phyloP scores from a whole-genome alignment of 37 sponge, comb jelly and placozoan species.

The Tethya wilhelma region DNA sequence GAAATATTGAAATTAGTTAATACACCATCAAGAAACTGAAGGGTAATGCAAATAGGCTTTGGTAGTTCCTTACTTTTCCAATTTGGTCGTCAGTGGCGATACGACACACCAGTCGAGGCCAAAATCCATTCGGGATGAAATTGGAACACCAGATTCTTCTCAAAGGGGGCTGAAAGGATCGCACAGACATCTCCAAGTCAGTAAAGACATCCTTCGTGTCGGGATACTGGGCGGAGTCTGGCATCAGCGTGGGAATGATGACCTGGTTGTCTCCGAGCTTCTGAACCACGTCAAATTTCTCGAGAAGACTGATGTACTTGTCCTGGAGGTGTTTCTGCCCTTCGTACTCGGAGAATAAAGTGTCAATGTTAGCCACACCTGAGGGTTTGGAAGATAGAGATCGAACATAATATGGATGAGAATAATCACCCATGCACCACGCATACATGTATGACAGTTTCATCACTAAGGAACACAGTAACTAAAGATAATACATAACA shows the following conservation, averaged over 20 bases:
- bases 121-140: conserved; percentile 71
- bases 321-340: conserved; percentile 14
- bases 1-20: no score
- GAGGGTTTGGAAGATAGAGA: not conserved
- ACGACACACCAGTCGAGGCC: conserved; percentile 82
- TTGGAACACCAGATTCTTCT: conserved; percentile 58
- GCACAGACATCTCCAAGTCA: not conserved
- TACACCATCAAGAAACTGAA: no score
- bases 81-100: conserved; percentile 58
- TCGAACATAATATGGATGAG: no score
- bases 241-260: conserved; percentile 77
- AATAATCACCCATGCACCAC: no score
- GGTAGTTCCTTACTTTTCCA: not conserved
- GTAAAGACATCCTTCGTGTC: not conserved
- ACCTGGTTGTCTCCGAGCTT: conserved; percentile 39
- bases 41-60: not conserved
- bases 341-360: conserved; percentile 4
- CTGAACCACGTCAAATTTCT: conserved; percentile 73
- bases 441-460: no score
- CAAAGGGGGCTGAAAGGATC: not conserved
- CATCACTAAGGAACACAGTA: no score
- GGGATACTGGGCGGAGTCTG: conserved; percentile 16
- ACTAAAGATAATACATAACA: no score
- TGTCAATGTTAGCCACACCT: conserved; percentile 28
- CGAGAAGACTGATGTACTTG: conserved; percentile 56